Evolutionary conservation across 2,113 vertebrate genomes (phyloP), one percentile per base, ranked within the genome.

Genomic region (Pluvialis apricaria): DNA sequence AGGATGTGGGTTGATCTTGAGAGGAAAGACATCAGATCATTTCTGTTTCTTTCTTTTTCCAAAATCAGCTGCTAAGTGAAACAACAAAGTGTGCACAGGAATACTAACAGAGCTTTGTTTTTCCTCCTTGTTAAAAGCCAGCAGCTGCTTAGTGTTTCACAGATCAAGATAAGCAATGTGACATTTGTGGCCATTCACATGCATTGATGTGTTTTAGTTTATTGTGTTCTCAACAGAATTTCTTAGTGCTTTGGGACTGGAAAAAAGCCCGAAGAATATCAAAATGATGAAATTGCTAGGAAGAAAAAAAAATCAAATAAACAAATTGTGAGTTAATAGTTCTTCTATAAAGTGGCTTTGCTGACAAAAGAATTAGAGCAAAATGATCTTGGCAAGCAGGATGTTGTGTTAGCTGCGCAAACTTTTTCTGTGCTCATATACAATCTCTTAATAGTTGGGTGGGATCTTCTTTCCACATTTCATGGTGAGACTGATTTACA

Each of bases 1-100:
- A 98, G 97, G 97, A 97, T 98, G 96, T 98, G 81, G 80, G 88
- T 68, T 71, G 85, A 94, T 98, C 96, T 96, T 96, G 76, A 92
- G 89, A 96, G 95, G 90, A 97, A 97, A 96, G 96, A 83, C 87
- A 98, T 94, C 89, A 96, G 72, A 96, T 96, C 40, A 64, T 55
- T 93, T 93, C 85, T 97, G 86, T 90, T 96, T 88, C 93, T 97
- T 97, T 97, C 91, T 96, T 95, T 87, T 96, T 93, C 88, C 88
- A 90, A 96, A 97, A 94, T 97, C 96, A 96, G 92, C 96, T 96
- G 80, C 85, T 84, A 95, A 95, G 68, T 91, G 94, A 92, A 97
- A n/a, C 49, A 93, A 96, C 92, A 97, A 98, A 97, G 73, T 81
- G 76, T 92, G 85, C 72, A 34, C 52, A 73, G 92, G 85, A 95